Evolutionary conservation across 2,888 invertebrate genomes (phyloP).

Genomic region (Liodrosophila aerea): DNA sequence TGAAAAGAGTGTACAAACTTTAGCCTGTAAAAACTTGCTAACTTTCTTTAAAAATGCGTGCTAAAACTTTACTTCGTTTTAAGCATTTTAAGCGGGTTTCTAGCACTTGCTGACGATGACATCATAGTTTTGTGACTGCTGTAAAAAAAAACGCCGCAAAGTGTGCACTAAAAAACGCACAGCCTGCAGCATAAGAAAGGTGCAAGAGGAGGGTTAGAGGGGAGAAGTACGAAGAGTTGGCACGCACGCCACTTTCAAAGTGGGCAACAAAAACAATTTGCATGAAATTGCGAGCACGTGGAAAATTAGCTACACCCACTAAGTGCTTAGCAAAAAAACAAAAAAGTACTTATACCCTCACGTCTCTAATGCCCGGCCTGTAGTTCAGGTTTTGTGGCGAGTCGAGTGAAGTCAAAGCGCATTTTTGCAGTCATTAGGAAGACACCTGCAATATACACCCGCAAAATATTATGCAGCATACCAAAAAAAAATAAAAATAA

Average conservation of each 20-base stretch:
- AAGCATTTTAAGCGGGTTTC: background rate
- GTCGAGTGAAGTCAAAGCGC: slow-evolving; percentile 44
- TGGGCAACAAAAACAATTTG: slow-evolving; percentile 58
- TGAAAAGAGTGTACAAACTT: too few species aligned
- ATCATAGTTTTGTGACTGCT: slow-evolving; percentile 28
- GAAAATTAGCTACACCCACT: slow-evolving; percentile 66
- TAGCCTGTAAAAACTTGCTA: too few species aligned
- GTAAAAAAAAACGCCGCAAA: slow-evolving; percentile 17
- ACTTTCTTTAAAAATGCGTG: background rate
- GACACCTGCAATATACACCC: slow-evolving; percentile 34
- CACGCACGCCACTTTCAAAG: slow-evolving; percentile 29
- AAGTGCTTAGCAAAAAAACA: slow-evolving; percentile 49
- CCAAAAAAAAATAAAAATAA: too few species aligned
- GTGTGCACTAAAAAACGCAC: slow-evolving; percentile 20
- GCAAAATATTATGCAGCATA: slow-evolving; percentile 52
- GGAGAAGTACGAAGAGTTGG: background rate
- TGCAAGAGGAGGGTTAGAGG: background rate
- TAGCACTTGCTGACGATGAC: slow-evolving; percentile 25
- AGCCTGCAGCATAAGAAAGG: background rate
- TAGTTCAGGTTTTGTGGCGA: slow-evolving; percentile 7
- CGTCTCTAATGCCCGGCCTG: background rate
- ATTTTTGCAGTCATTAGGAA: slow-evolving; percentile 69
- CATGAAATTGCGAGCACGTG: slow-evolving; percentile 64
- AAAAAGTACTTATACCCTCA: background rate
- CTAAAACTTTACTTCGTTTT: background rate